Base-by-base conservation (phyloP, 2,888 invertebrate species). In the Norana najaformis region DNA sequence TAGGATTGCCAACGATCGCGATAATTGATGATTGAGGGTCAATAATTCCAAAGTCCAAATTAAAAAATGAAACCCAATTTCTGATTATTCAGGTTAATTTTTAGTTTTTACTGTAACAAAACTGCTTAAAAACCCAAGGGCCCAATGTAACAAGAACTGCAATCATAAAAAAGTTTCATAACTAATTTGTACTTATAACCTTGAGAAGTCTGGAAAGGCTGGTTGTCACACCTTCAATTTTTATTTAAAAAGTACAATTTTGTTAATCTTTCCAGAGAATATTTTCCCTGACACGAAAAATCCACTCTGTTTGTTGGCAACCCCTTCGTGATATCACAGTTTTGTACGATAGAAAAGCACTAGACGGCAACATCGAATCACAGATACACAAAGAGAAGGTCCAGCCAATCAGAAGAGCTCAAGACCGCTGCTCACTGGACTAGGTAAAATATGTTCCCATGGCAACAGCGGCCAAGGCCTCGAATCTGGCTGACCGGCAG, bases 301-400 rank as follows among this genome's bases (percentile, higher is more conserved):
- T 30, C n/a, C 69, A 30, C 69, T 11, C 69, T n/a, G 30, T n/a
- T 30, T 30, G 69, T 69, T 37, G 85, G 85, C 85, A 85, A 85
- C 14, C 37, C 85, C 18, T 35, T 36, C 37, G 23, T 23, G 37
- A 13, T 36, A 37, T 85, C 37, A 85, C 36, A 1, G 20, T 85
- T 23, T 35, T 3, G 34, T 83, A 83, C 83, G 36, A 36, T 83
- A 83, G 36, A 83, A 35, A 20, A 34, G 20, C 30, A 34, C 36
- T 35, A 83, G 30, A 83, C 34, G 20, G 85, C 85, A 85, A 85
- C 85, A 85, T 85, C 18, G 85, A 85, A 85, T 37, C 36, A 85
- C 85, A 85, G 85, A 37, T 16, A 4, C 11, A 8, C n/a, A n/a
- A n/a, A 30, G 11, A 69, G n/a, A 69, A 69, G 30, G 69, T 69